Evolutionary conservation across 2,797 vertebrate genomes (phyloP), one percentile per base, ranked within the genome.

Genomic region (Periophthalmus magnuspinnatus): DNA sequence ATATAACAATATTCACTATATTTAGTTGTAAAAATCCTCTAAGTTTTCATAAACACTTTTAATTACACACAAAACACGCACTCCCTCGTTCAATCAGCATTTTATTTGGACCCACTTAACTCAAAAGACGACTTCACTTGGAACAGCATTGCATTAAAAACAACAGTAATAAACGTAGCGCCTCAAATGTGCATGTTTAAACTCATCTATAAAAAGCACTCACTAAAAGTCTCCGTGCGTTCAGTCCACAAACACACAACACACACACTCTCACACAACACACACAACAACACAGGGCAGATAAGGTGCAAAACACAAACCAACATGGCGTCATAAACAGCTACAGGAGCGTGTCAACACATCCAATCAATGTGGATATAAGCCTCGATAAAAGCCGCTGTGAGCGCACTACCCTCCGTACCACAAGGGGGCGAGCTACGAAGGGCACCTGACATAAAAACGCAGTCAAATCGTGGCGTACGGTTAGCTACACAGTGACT

Each of bases 191-290:
- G 13, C 41, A 67, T 48, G 78, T 77, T 72, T n/a, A 69, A 68
- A 71, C 68, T 19, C 0, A 55, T 74, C 65, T 67, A 70, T 66
- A 76, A 84, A 82, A 79, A 81, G 75, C 79, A 85, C 80, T 78
- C 41, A 41, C 79, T 65, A 78, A 80, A 84, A 89, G 81, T 71
- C 67, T 1, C 74, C 89, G 78, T 85, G 84, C 89, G 84, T 71
- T 61, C 71, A 72, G 21, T 13, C 69, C 3, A n/a, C n/a, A n/a
- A n/a, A n/a, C n/a, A n/a, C 77, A 71, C 76, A n/a, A 79, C 75
- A 76, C 65, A 56, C 24, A 71, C 81, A 81, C 50, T 82, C 84
- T 66, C 78, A 89, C 86, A 90, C 89, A 90, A 90, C 76, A 90
- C 80, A n/a, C n/a, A n/a, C n/a, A n/a, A n/a, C n/a, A n/a, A n/a